Conservation (phyloP, 2,113 vertebrate genomes). For the Colius striatus region DNA sequence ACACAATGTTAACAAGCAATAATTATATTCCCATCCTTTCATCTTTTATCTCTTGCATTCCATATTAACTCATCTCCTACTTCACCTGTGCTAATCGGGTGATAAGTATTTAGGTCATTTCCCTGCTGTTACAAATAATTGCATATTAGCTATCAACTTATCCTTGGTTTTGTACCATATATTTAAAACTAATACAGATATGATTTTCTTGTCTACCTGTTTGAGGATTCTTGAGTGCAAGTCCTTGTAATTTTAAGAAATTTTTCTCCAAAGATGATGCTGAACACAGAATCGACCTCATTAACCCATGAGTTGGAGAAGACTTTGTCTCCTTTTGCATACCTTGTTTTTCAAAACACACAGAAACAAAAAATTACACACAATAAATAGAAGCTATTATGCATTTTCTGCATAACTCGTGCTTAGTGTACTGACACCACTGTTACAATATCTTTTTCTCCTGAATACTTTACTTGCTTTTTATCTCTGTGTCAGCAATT, state of each 20-base stretch:
- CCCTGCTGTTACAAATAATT: not conserved
- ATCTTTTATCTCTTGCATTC: slow-evolving; percentile 40
- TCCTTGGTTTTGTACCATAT: not conserved
- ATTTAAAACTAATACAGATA: not conserved
- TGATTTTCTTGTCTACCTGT: not conserved
- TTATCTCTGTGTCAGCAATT: not conserved
- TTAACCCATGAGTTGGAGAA: not conserved
- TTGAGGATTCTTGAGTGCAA: not conserved
- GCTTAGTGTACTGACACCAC: not conserved
- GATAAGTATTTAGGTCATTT: slow-evolving; percentile 6
- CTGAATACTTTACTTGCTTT: not conserved
- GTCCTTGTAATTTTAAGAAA: not conserved
- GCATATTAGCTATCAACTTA: not conserved
- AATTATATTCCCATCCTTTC: slow-evolving; percentile 47
- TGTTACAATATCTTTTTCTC: not conserved
- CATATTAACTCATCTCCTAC: not conserved
- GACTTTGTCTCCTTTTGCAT: not conserved
- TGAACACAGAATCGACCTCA: not conserved
- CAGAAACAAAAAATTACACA: not conserved
- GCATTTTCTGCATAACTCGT: not conserved
- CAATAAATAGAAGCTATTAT: not conserved
- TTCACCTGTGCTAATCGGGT: not conserved
- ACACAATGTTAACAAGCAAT: not conserved
- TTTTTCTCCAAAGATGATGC: not conserved
- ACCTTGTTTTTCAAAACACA: not conserved